Conservation (phyloP, 2,888 invertebrate genomes). For the Cecidostiba fungosa region DNA sequence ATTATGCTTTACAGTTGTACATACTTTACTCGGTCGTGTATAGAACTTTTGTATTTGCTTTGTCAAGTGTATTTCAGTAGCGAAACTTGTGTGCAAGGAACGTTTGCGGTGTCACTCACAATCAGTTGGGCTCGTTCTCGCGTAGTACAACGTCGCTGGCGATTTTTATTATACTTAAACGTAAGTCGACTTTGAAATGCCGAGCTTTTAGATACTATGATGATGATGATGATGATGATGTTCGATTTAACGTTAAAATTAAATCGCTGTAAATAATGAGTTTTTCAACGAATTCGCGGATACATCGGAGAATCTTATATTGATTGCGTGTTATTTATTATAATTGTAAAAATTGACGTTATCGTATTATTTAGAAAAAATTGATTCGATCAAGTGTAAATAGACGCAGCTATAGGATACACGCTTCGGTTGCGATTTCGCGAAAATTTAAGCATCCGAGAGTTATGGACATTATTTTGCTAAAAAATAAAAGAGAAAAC, state of each 20-base stretch:
- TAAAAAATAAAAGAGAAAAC: constrained; percentile 20
- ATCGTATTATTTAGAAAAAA: neutral
- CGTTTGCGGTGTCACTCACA: constrained; percentile 17
- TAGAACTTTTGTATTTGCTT: neutral
- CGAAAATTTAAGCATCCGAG: neutral
- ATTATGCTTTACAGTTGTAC: neutral
- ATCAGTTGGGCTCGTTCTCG: neutral
- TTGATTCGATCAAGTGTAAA: neutral
- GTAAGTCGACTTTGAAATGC: constrained; percentile 52
- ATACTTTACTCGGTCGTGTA: neutral
- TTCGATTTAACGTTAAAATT: constrained; percentile 59
- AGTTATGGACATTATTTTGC: constrained; percentile 25
- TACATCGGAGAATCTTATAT: neutral
- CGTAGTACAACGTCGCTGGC: constrained; percentile 7
- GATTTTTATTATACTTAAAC: constrained; percentile 46
- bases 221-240: constrained; percentile 45
- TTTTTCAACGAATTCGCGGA: constrained; percentile 30
- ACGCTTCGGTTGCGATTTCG: neutral
- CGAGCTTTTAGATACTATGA: constrained; percentile 57
- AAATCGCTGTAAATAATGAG: constrained; percentile 55
- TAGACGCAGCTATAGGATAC: neutral
- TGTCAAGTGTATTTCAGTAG: neutral
- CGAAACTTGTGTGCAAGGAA: neutral
- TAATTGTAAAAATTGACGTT: neutral
- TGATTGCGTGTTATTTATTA: neutral